These are phyloP conservation scores for Halictus quadricinctus DNA, from an alignment of 2,888 invertebrate species.

Conservation along the genomic window DNA sequence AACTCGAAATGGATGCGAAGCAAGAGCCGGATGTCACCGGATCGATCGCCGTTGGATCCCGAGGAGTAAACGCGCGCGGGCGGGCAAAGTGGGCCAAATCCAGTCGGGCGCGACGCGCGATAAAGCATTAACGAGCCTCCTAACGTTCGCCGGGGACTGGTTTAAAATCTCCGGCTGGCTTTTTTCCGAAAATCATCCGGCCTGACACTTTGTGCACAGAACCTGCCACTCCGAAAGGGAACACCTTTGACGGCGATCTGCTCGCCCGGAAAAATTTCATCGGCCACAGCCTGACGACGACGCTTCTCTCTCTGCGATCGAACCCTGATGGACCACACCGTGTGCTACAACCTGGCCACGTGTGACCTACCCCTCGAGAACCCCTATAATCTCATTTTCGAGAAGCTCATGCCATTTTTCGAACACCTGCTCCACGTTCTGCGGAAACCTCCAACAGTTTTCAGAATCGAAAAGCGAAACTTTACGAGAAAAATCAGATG, in stretches of 20 bases:
- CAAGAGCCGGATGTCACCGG: constrained; percentile 54
- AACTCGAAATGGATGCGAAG: constrained; percentile 53
- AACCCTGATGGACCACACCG: background rate
- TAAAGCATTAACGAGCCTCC: constrained; percentile 64
- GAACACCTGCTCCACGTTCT: background rate
- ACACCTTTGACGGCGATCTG: constrained; percentile 60
- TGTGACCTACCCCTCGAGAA: background rate
- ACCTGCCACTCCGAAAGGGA: constrained; percentile 36
- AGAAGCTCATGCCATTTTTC: background rate
- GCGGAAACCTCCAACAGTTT: no score
- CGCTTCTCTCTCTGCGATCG: constrained; percentile 14
- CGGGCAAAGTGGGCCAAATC: constrained; percentile 60
- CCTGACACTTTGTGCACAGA: constrained; percentile 50
- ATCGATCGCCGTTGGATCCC: constrained; percentile 55
- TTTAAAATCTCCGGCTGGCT: constrained; percentile 45
- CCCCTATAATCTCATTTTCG: background rate
- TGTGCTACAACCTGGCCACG: background rate
- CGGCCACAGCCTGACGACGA: constrained; percentile 5
- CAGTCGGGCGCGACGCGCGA: constrained; percentile 54
- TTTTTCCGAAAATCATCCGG: constrained; percentile 56
- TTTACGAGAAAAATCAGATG: no score
- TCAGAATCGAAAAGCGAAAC: no score
- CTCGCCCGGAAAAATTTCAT: constrained; percentile 58
- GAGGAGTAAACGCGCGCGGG: constrained; percentile 40
- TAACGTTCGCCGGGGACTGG: constrained; percentile 33